Evolutionary conservation across 1,140 invertebrate genomes (phyloP), one percentile per base, ranked within the genome.

Genomic region (Achroia grisella): DNA sequence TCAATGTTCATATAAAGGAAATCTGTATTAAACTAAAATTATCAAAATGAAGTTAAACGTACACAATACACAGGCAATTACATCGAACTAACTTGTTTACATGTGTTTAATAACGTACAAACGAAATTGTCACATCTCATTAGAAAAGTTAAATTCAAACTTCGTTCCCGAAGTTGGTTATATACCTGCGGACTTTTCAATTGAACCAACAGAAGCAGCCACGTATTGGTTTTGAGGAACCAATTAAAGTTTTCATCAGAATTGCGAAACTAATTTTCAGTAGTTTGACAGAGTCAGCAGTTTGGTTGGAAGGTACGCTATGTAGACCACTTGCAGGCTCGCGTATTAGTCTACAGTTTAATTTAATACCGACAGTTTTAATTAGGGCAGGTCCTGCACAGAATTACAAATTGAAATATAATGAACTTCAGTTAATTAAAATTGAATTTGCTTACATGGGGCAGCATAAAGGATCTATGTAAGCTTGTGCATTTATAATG

Each of bases 161-260:
- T 52, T 63, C 61, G 52, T 58, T 46, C 56, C 55, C 56, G 44
- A 67, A 65, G 60, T 61, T 52, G 35, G 62, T 44, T 56, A n/a
- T n/a, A n/a, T n/a, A 44, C 55, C 58, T 57, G 52, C 55, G 52
- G 56, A 71, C 65, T 71, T 74, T 77, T 67, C 54, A 42, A 59
- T 66, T 66, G 54, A 59, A 55, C 58, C 59, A 67, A 66, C 67
- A 66, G 55, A 62, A 64, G 46, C 62, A 56, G 50, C 50, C 64
- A 74, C 70, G 73, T 69, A 75, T 77, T 79, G 71, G 68, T 70
- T 78, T 57, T 76, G 71, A 78, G 67, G 61, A 78, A 72, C 70
- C 72, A 81, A 83, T 83, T 83, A 81, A 83, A 83, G 71, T 83
- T 83, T 81, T 81, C 73, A 83, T 80, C 68, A 65, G 60, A 71